Conservation (phyloP, 2,888 invertebrate genomes). For the Nowickia ferox region DNA sequence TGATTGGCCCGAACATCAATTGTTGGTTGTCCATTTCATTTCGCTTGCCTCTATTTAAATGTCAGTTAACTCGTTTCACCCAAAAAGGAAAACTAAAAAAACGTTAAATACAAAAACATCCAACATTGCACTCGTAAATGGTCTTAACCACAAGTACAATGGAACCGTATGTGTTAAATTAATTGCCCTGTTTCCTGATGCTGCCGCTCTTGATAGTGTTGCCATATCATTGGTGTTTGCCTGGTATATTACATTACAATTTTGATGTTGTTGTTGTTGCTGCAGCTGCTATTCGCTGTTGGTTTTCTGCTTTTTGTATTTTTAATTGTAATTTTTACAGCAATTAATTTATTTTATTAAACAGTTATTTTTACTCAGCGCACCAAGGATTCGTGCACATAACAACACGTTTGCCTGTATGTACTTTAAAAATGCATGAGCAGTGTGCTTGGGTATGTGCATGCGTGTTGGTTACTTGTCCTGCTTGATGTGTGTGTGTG, state of each 20-base stretch:
- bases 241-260: conserved; percentile 51
- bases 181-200: conserved; percentile 76
- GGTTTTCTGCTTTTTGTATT: conserved; percentile 44
- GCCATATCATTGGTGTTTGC: conserved; percentile 61
- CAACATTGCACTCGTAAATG: conserved; percentile 63
- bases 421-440: conserved; percentile 35
- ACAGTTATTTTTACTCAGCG: conserved; percentile 68
- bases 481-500: conserved; percentile 5
- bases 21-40: conserved; percentile 19
- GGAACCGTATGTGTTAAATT: conserved; percentile 78
- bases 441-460: not conserved
- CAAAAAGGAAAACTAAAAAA: conserved; percentile 36
- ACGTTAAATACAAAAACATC: conserved; percentile 38
- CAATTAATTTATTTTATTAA: conserved; percentile 74
- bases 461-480: conserved; percentile 28
- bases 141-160: conserved; percentile 79
- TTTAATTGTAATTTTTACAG: conserved; percentile 72
- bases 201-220: conserved; percentile 56
- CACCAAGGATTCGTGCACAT: conserved; percentile 21
- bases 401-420: conserved; percentile 32
- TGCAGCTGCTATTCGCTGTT: conserved; percentile 54
- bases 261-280: not conserved
- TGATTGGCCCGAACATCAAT: too few relatives aligned
- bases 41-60: conserved; percentile 36
- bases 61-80: conserved; percentile 31